Conservation (phyloP, 1,140 invertebrate genomes). For the Melitaea cinxia region DNA sequence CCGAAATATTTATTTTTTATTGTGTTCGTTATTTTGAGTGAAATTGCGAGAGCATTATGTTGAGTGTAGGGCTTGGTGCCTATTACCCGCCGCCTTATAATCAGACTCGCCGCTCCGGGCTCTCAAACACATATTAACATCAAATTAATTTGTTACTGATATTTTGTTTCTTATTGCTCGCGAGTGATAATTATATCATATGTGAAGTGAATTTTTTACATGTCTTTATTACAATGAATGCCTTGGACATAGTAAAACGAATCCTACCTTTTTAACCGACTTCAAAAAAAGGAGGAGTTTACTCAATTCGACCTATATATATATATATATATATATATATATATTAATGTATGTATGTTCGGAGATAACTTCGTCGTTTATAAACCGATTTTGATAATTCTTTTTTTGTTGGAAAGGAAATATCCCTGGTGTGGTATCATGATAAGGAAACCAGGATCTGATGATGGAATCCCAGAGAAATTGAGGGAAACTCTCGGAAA, state of each 20-base stretch:
- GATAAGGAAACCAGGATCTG: too few relatives aligned
- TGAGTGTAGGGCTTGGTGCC: constrained; percentile 76
- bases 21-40: constrained; percentile 76
- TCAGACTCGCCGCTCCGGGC: constrained; percentile 49
- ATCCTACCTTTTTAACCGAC: neutral
- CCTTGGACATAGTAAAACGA: constrained; percentile 3
- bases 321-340: too few relatives aligned
- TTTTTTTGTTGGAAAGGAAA: too few relatives aligned
- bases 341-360: too few relatives aligned
- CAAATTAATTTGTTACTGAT: constrained; percentile 74
- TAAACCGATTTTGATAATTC: too few relatives aligned
- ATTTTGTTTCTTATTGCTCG: constrained; percentile 50
- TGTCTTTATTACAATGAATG: neutral
- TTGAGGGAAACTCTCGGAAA: too few relatives aligned
- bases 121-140: constrained; percentile 59
- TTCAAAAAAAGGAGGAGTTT: too few relatives aligned
- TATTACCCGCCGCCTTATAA: constrained; percentile 69
- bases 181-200: constrained; percentile 23
- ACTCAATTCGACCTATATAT: too few relatives aligned
- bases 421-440: too few relatives aligned
- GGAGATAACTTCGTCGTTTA: too few relatives aligned
- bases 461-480: too few relatives aligned
- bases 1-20: constrained; percentile 73
- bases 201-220: constrained; percentile 9
- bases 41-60: constrained; percentile 80